A percentile compares a stretch with the other conserved stretches of the same genome.
phyloP scores from a whole-genome alignment of 2,797 vertebrate genomes.

The Caiman crocodilus region DNA sequence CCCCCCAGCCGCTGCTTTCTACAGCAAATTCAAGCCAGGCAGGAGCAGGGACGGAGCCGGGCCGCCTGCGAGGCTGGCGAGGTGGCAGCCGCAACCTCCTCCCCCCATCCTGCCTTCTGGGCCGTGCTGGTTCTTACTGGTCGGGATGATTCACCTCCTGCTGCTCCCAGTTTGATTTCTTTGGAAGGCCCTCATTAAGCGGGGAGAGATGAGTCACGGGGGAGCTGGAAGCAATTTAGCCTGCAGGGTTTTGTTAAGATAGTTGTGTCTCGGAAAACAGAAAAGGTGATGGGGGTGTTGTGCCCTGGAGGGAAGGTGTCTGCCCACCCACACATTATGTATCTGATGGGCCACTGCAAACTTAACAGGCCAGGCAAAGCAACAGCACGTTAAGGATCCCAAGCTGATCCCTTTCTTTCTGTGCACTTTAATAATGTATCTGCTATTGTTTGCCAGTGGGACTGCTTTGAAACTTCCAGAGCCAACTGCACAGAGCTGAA shows the following conservation, averaged over 20 bases:
- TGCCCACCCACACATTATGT: background rate
- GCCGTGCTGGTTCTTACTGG: background rate
- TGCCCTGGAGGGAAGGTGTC: constrained; percentile 9
- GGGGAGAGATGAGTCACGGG: background rate
- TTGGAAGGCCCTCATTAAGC: background rate
- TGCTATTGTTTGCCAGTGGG: background rate
- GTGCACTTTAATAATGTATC: background rate
- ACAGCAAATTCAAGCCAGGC: background rate
- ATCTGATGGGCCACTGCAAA: background rate
- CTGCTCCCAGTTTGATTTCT: background rate
- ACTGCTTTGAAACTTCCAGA: background rate
- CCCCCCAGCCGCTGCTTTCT: background rate
- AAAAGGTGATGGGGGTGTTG: background rate
- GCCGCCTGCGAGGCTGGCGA: too few relatives aligned
- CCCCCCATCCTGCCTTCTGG: background rate
- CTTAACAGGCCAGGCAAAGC: constrained; percentile 3
- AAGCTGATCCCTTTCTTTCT: constrained; percentile 53
- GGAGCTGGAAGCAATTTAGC: background rate
- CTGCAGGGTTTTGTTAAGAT: background rate
- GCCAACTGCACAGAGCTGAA: background rate
- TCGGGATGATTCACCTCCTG: background rate
- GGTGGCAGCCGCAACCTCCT: too few relatives aligned
- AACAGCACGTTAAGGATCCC: background rate
- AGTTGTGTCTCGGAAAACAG: background rate
- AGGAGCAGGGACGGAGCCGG: background rate